phyloP scores from a whole-genome alignment of 2,888 invertebrate genomes.

The Amphipoea oculea region DNA sequence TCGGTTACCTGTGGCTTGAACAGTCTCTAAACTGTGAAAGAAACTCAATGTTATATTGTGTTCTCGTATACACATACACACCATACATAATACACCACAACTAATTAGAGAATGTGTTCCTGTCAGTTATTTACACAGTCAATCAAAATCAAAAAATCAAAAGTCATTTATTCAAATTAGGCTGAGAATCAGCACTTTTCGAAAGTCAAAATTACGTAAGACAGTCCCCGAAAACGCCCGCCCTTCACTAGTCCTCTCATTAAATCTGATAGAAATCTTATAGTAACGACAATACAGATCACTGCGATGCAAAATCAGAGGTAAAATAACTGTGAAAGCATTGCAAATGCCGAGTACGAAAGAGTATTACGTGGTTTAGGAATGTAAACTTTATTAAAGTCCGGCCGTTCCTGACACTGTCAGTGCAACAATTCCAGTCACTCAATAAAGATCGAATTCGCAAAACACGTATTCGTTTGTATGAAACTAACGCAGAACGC shows the following conservation, averaged over 20 bases:
- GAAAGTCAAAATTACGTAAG: too few species aligned
- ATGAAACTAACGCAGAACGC: too few species aligned
- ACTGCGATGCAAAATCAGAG: not conserved
- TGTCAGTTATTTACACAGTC: not conserved
- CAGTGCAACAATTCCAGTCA: not conserved
- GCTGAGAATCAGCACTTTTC: too few species aligned
- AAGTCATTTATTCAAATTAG: too few species aligned
- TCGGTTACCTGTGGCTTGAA: not conserved
- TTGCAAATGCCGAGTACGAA: not conserved
- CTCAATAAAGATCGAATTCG: not conserved
- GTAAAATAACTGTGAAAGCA: not conserved
- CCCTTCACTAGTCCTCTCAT: not conserved
- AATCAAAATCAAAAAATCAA: too few species aligned
- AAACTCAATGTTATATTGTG: not conserved
- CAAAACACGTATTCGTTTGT: not conserved
- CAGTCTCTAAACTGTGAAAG: not conserved
- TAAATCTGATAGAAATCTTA: not conserved
- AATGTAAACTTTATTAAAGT: not conserved
- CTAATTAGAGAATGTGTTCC: not conserved
- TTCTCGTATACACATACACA: not conserved
- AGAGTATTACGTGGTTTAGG: not conserved
- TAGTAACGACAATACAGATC: not conserved
- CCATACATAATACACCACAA: not conserved
- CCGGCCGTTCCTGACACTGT: not conserved
- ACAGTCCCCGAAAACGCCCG: too few species aligned